Conservation (phyloP, 1,140 invertebrate species). For the Antheraea pernyi region DNA sequence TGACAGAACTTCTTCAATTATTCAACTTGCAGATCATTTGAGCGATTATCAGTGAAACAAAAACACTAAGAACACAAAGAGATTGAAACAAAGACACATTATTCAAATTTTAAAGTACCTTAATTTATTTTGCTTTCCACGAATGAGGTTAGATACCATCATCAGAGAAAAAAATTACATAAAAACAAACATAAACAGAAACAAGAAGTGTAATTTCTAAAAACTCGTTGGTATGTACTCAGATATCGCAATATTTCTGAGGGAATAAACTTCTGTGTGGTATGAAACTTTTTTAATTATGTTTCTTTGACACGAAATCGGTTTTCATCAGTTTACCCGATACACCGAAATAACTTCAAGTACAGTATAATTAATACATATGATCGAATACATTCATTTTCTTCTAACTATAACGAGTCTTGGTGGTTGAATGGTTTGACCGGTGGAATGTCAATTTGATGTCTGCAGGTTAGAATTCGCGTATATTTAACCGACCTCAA, state of each 20-base stretch:
- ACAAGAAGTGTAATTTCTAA: slow-evolving; percentile 27
- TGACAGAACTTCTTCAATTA: too few species aligned
- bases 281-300: slow-evolving; percentile 38
- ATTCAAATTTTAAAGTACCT: not conserved
- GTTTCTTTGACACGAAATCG: slow-evolving; percentile 28
- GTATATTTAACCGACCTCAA: too few species aligned
- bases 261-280: slow-evolving; percentile 20
- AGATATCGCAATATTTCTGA: slow-evolving; percentile 6
- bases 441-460: too few species aligned
- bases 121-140: not conserved
- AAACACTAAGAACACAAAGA: not conserved
- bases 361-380: too few species aligned
- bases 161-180: not conserved
- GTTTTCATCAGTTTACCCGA: slow-evolving; percentile 13
- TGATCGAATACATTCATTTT: not conserved
- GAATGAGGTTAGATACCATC: not conserved
- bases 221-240: slow-evolving; percentile 19
- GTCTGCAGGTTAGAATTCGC: too few species aligned
- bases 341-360: not conserved
- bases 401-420: too few species aligned
- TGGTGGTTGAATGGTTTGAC: too few species aligned
- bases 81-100: not conserved
- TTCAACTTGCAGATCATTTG: too few species aligned
- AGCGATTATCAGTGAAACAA: too few species aligned
- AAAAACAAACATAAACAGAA: slow-evolving; percentile 16